Evolutionary conservation across 1,140 invertebrate genomes (phyloP), one percentile per base, ranked within the genome.

Genomic region (Pectinophora gossypiella): DNA sequence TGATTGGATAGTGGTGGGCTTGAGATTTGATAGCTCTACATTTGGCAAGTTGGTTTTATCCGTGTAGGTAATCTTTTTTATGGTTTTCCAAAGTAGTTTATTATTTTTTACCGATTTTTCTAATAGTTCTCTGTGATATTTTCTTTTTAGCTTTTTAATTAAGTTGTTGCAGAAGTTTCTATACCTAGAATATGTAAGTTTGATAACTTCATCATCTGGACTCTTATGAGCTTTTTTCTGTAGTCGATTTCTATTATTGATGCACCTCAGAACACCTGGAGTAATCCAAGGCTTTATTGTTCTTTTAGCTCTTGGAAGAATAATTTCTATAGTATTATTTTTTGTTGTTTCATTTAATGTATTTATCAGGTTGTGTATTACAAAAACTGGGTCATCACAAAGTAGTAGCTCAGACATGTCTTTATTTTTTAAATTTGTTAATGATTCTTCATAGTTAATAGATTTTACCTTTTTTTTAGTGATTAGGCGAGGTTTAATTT

Each of bases 271-370:
- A 3, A 51, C 42, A 2, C 48, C 48, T 19, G 48, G 3, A 1
- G 48, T 51, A n/a, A 51, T 51, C 48, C 48, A 51, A 13, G 48
- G 48, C 18, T 51, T 51, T 22, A 51, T 40, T 2, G 15, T 51
- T 15, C 27, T 19, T 19, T 36, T 49, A 32, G 9, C 16, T 32
- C 15, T 47, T 20, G 45, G 23, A 2, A 27, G 15, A 16, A 16
- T 16, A 7, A 12, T 47, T 3, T 12, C 16, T 13, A 18, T 32
- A 27, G 21, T 32, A 35, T 27, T 27, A 7, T 13, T 13, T 27
- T 47, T 16, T 16, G 32, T 13, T 13, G 45, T 20, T 32, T 47
- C 21, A 47, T 16, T 32, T 16, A 47, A 12, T 32, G 12, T 27
- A 15, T 27, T 1, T 16, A 27, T 47, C 7, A 47, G 23, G 1